Conservation (phyloP, 2,888 invertebrate species). For the Stegana nigrithorax region DNA sequence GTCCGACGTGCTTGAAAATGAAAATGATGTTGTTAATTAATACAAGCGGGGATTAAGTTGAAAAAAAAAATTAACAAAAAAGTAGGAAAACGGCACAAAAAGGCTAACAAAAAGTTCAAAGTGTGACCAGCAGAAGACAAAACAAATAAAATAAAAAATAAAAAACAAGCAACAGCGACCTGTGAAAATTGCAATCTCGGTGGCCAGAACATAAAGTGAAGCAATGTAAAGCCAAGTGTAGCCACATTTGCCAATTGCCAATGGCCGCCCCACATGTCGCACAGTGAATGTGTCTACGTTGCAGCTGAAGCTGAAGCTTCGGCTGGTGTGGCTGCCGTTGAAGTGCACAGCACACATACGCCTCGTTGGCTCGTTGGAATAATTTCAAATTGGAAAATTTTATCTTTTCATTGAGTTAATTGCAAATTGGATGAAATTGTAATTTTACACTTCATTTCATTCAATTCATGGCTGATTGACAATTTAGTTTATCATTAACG, state of each 20-base stretch:
- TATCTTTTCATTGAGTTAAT: constrained; percentile 63
- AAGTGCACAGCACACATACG: constrained; percentile 18
- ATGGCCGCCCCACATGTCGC: constrained; percentile 9
- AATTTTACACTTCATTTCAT: constrained; percentile 67
- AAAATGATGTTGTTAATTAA: constrained; percentile 20
- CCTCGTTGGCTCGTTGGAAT: constrained; percentile 45
- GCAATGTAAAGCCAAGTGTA: constrained; percentile 29
- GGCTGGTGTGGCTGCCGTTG: constrained; percentile 25
- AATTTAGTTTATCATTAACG: constrained; percentile 66
- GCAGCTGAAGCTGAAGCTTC: background rate
- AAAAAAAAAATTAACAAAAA: background rate
- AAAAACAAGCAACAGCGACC: background rate
- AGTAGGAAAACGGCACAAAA: background rate
- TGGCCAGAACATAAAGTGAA: constrained; percentile 16
- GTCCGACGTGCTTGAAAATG: background rate
- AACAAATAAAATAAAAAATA: background rate
- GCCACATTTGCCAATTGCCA: constrained; percentile 20
- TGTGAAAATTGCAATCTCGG: too few species aligned
- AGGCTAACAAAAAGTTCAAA: background rate
- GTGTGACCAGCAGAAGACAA: background rate
- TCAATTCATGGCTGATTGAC: constrained; percentile 66
- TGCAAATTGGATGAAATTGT: constrained; percentile 67
- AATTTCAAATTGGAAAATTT: constrained; percentile 54
- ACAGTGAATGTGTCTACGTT: background rate
- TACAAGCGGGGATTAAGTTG: constrained; percentile 9